A percentile compares a stretch with the other conserved stretches of the same genome.
These are phyloP conservation scores for Gymnothorax javanicus DNA, from an alignment of 2,797 vertebrate genomes.

Conservation along the genomic window DNA sequence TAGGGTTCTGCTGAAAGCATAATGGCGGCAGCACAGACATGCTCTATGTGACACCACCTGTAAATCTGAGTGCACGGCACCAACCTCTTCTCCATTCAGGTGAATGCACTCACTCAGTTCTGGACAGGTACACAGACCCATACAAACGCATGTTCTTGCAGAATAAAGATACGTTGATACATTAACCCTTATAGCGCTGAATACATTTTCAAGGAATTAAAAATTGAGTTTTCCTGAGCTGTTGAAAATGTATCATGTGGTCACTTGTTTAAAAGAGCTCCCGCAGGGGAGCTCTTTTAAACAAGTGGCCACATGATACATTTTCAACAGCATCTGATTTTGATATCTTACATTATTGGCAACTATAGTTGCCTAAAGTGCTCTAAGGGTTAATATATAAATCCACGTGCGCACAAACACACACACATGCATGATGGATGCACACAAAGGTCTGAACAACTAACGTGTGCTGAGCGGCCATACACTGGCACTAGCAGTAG, in stretches of 20 bases:
- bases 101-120: background rate
- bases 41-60: background rate
- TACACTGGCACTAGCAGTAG: background rate
- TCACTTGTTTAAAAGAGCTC: too few relatives aligned
- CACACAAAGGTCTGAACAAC: constrained; percentile 13
- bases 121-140: background rate
- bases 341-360: too few relatives aligned
- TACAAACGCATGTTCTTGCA: background rate
- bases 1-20: background rate
- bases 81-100: background rate
- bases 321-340: too few relatives aligned
- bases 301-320: too few relatives aligned
- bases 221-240: too few relatives aligned
- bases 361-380: too few relatives aligned
- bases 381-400: too few relatives aligned
- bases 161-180: background rate
- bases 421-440: background rate
- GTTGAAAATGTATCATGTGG: too few relatives aligned
- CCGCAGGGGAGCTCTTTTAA: too few relatives aligned
- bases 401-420: background rate
- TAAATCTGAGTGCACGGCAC: background rate
- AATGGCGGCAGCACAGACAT: background rate
- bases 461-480: too few relatives aligned
- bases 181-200: too few relatives aligned
- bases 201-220: too few relatives aligned